A percentile compares a stretch with the other conserved stretches of the same genome.
Conservation (phyloP, 2,797 vertebrate genomes). For the Arnoldichthys spilopterus region DNA sequence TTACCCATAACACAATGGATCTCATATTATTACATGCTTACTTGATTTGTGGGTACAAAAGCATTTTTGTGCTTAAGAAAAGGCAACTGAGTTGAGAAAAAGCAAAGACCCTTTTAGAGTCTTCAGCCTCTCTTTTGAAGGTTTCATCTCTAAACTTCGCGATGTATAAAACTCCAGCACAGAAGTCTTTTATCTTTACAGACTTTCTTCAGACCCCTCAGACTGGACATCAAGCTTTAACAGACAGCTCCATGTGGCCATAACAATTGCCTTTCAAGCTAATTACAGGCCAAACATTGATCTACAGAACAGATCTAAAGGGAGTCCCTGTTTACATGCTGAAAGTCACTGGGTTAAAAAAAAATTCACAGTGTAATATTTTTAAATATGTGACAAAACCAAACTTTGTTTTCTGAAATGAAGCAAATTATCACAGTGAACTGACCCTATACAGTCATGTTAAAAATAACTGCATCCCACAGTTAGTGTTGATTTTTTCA, state of each 20-base stretch:
- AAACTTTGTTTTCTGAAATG: no score
- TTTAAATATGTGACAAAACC: no score
- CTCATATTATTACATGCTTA: constrained; percentile 24
- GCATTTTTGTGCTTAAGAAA: constrained; percentile 11
- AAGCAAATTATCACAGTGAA: no score
- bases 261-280: constrained; percentile 25
- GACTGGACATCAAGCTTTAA: constrained; percentile 29
- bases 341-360: no score
- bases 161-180: constrained; percentile 24
- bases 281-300: no score
- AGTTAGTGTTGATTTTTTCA: no score
- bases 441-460: no score
- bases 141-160: constrained; percentile 51
- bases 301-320: no score
- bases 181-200: constrained; percentile 37
- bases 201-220: background rate
- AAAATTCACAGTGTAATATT: no score
- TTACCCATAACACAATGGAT: constrained; percentile 23
- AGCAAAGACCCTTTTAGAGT: constrained; percentile 33
- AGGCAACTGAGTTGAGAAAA: background rate
- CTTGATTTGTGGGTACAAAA: constrained; percentile 26
- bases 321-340: no score
- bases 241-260: constrained; percentile 25
- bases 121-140: constrained; percentile 38
- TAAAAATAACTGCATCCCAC: no score